These are phyloP conservation scores for Sebastes oblongus DNA, from an alignment of 2,797 vertebrate genomes.

Conservation along the genomic window DNA sequence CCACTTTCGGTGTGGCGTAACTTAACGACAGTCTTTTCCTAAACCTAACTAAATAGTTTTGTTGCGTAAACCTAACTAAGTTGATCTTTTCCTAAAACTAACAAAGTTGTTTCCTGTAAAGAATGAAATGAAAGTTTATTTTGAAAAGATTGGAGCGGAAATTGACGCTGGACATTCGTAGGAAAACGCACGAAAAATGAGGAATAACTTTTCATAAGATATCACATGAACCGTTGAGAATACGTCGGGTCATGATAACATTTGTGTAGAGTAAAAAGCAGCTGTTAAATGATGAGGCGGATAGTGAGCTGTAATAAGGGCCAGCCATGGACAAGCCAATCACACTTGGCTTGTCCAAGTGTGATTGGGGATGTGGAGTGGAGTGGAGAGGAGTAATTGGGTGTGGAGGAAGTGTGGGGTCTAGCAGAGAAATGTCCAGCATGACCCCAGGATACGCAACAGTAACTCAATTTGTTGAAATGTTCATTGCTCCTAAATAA, in stretches of 20 bases:
- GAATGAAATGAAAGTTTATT: too few relatives aligned
- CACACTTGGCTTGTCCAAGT: background rate
- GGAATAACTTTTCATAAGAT: too few relatives aligned
- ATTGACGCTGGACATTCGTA: too few relatives aligned
- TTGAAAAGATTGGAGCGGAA: too few relatives aligned
- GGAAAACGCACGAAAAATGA: too few relatives aligned
- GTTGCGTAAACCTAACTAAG: too few relatives aligned
- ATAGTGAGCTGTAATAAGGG: background rate
- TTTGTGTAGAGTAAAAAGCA: background rate
- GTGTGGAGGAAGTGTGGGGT: background rate
- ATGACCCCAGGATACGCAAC: background rate
- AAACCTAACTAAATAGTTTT: too few relatives aligned
- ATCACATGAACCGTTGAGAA: too few relatives aligned
- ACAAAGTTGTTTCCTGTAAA: too few relatives aligned
- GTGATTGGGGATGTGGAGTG: background rate
- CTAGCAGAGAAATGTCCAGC: slow-evolving; percentile 58
- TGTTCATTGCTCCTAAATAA: background rate
- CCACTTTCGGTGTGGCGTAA: too few relatives aligned
- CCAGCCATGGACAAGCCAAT: background rate
- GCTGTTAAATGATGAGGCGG: background rate
- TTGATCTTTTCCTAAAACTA: too few relatives aligned
- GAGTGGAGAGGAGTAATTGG: background rate
- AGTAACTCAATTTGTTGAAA: background rate
- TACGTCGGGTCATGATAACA: background rate
- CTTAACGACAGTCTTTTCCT: too few relatives aligned